Base-by-base conservation (phyloP, 2,888 invertebrate genomes). In the Galeopsomyia nigrocyanea region DNA sequence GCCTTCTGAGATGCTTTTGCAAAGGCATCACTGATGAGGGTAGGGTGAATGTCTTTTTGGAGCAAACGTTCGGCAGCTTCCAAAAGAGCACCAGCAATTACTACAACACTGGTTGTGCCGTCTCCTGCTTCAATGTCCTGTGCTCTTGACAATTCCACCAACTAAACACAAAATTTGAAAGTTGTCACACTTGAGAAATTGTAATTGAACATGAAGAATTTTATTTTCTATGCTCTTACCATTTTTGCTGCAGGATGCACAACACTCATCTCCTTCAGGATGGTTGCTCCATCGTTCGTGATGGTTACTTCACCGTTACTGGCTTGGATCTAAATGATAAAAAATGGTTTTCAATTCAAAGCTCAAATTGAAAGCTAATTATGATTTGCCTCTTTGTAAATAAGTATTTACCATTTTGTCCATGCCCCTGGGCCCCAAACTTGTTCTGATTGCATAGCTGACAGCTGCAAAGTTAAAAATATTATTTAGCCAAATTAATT, bases 111-210 rank as follows among this genome's bases (percentile, higher is more conserved):
- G 13, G 99, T 99, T 22, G 99, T 99, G 72, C 99, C 99, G 89
- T 99, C 99, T 60, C 99, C 99, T 80, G 99, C 99, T 88, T 99
- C 99, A 80, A 98, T 93, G 87, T 99, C 99, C 88, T 99, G 99
- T 19, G 99, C 99, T 82, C 97, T 95, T 1, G 99, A 98, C 77
- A 99, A 89, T 87, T 99, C 99, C 5, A 99, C 99, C 84, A 99
- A 89, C 96, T 96, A 83, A 67, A 89, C 87, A 55, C 26, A 57
- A 16, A 67, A 31, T 22, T 50, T 13, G 62, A 31, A 50, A 14
- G 10, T 13, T 57, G 64, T 31, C 21, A 55, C n/a, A n/a, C 9
- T 9, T 0, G 49, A n/a, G 39, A 1, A 39, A 39, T 39, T 10
- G 7, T 39, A 39, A 39, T 39, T 9, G 7, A 39, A 39, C 1